Conservation (phyloP, 2,888 invertebrate species). For the Lapara coniferarum region DNA sequence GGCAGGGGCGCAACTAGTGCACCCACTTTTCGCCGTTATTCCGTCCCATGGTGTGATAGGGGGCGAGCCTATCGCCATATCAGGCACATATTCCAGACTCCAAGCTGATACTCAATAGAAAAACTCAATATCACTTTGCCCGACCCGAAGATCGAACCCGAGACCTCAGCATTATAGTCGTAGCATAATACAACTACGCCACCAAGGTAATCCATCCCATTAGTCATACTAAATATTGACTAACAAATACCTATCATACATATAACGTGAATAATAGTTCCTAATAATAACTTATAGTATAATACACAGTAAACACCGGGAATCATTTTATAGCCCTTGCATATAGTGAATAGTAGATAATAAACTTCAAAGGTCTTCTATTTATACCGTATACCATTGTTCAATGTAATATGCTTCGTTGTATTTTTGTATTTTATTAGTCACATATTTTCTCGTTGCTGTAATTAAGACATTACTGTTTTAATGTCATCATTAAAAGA, state of each 20-base stretch:
- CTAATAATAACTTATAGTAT: neutral
- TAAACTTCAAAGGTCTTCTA: constrained; percentile 17
- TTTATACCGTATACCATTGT: neutral
- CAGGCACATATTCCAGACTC: too few species aligned
- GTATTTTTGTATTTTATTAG: neutral
- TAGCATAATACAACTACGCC: too few species aligned
- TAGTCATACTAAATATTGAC: neutral
- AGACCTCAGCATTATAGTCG: too few species aligned
- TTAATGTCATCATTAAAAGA: constrained; percentile 7
- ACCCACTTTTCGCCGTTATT: too few species aligned
- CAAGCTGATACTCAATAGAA: too few species aligned
- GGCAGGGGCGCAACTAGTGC: too few species aligned
- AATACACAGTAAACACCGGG: neutral
- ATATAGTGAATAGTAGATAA: constrained; percentile 9
- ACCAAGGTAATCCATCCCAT: too few species aligned
- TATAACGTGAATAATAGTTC: neutral
- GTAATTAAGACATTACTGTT: neutral
- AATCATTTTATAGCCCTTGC: neutral
- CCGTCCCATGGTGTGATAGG: too few species aligned
- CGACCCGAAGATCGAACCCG: too few species aligned
- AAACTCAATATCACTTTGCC: too few species aligned
- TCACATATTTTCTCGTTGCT: neutral
- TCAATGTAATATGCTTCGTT: neutral
- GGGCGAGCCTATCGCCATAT: too few species aligned
- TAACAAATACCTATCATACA: neutral